Conservation (phyloP, 2,113 vertebrate genomes). For the Microcebus tavaratra region DNA sequence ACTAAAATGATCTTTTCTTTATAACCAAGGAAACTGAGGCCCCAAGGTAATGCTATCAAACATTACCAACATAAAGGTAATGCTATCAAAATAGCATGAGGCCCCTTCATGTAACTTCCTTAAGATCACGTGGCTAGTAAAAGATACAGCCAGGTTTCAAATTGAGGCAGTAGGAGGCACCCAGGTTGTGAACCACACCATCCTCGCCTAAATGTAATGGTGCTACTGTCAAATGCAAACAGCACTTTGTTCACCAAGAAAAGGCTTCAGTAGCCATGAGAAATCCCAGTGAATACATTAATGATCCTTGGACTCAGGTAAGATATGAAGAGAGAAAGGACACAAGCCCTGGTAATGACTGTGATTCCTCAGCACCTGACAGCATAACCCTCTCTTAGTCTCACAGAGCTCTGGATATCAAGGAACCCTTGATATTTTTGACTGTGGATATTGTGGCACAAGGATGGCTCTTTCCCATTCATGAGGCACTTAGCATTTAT, state of each 20-base stretch:
- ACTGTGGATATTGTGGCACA: background rate
- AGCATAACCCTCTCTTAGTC: background rate
- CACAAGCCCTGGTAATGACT: background rate
- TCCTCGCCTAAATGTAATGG: background rate
- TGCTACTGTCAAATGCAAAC: background rate
- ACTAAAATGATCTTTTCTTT: background rate
- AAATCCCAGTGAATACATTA: background rate
- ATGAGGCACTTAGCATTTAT: background rate
- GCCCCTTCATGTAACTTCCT: background rate
- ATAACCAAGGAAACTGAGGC: background rate
- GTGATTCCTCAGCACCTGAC: background rate
- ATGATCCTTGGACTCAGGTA: background rate
- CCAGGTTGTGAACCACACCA: accelerated
- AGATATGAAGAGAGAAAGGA: background rate
- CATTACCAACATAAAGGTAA: no score
- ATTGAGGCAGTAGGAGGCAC: background rate
- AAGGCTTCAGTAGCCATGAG: background rate
- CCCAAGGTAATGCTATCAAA: background rate
- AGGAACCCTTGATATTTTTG: background rate
- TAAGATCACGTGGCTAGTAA: background rate
- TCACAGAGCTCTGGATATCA: background rate
- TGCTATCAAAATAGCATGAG: no score
- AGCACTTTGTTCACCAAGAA: accelerated
- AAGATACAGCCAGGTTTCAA: background rate
- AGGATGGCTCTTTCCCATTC: background rate